phyloP scores from a whole-genome alignment of 37 sponge, comb jelly and placozoan genomes.

The Geodia barretti region DNA sequence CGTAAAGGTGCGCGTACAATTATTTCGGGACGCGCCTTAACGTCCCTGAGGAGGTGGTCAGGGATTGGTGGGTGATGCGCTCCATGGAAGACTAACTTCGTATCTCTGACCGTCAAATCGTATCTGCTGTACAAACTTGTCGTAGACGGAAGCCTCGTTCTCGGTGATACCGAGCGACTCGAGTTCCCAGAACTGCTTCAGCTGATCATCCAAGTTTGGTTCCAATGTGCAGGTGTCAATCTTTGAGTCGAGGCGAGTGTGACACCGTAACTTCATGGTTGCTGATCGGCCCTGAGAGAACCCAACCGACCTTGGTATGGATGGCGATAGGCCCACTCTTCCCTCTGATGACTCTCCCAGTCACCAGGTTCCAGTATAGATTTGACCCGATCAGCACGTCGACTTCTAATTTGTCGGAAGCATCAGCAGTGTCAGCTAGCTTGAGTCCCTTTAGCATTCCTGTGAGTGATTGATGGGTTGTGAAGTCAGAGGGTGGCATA shows the following conservation, averaged over 20 bases:
- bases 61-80: slow-evolving; percentile 14
- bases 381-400: slow-evolving; percentile 43
- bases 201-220: slow-evolving; percentile 7
- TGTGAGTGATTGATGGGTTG: slow-evolving; percentile 16
- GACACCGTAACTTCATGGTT: not conserved
- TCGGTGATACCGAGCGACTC: not conserved
- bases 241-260: too few relatives aligned
- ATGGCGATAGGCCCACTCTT: slow-evolving; percentile 32
- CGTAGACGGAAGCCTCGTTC: slow-evolving; percentile 6
- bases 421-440: slow-evolving; percentile 15
- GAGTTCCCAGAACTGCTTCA: slow-evolving; percentile 17
- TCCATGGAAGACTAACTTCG: slow-evolving; percentile 42
- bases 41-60: too few relatives aligned
- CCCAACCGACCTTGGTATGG: slow-evolving; percentile 34
- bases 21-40: too few relatives aligned
- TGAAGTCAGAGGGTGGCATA: slow-evolving; percentile 25
- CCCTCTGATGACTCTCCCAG: slow-evolving; percentile 27
- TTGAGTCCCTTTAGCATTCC: slow-evolving; percentile 27
- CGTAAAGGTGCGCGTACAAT: too few relatives aligned
- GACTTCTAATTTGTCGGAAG: not conserved
- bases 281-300: slow-evolving; percentile 34
- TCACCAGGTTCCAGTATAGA: slow-evolving; percentile 40
- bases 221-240: not conserved
- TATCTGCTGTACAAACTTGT: slow-evolving; percentile 15
- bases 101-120: slow-evolving; percentile 20